A percentile compares a stretch with the other conserved stretches of the same genome.
phyloP scores from a whole-genome alignment of 2,113 vertebrate species.

The Raphicerus campestris region DNA sequence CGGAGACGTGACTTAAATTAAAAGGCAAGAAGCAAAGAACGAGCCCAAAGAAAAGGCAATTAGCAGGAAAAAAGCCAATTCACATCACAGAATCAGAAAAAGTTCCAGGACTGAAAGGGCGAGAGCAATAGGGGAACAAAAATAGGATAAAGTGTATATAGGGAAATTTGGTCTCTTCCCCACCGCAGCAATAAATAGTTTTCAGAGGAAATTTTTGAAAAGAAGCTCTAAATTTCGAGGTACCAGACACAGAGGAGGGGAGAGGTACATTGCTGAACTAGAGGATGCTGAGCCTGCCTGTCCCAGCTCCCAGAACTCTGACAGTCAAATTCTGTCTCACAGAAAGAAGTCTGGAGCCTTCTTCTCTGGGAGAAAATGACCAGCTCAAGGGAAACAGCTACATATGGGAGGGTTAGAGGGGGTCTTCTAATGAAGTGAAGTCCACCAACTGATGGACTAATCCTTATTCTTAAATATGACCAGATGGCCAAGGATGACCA shows the following conservation, averaged over 20 bases:
- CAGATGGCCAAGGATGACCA: background rate
- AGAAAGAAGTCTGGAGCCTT: background rate
- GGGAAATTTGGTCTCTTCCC: background rate
- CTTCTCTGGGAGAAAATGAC: background rate
- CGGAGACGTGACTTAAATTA: background rate
- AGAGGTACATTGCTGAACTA: background rate
- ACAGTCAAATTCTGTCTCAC: background rate
- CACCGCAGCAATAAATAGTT: background rate
- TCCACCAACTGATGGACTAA: background rate
- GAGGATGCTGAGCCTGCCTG: background rate
- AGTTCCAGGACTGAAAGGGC: background rate
- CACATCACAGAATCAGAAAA: background rate
- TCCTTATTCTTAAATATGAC: background rate
- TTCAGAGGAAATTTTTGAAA: background rate
- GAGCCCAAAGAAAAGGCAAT: background rate
- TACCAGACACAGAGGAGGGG: background rate
- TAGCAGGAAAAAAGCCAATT: background rate
- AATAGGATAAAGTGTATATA: background rate
- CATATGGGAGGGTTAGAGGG: background rate
- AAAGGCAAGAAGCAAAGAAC: background rate
- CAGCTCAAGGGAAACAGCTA: background rate
- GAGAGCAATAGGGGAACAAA: background rate
- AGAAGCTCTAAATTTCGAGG: background rate
- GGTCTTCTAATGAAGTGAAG: background rate
- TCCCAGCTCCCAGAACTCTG: background rate